These are phyloP conservation scores for Oenanthe oenanthe DNA, from an alignment of 2,113 vertebrate genomes.

Conservation along the genomic window DNA sequence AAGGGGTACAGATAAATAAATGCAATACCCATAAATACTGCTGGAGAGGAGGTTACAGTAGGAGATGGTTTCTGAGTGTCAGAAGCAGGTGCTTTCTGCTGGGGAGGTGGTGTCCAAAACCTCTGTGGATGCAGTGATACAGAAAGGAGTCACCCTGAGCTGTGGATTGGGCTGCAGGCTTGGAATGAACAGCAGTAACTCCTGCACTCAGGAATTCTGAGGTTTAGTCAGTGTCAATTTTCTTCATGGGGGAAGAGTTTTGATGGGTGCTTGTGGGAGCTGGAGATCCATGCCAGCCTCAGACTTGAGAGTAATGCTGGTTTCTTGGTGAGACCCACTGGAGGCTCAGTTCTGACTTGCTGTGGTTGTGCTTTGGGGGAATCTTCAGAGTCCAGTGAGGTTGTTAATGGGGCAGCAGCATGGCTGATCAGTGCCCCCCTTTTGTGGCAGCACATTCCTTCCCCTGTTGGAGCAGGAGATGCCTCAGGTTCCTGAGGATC, in stretches of 20 bases:
- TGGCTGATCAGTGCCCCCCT: background rate
- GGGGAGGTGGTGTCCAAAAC: background rate
- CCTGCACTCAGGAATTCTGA: background rate
- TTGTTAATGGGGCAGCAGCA: background rate
- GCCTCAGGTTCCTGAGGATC: accelerated
- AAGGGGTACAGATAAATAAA: background rate
- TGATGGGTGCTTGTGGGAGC: background rate
- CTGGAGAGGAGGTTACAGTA: background rate
- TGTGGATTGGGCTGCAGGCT: background rate
- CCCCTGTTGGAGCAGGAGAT: accelerated
- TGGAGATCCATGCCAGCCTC: too few relatives aligned
- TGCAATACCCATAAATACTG: background rate
- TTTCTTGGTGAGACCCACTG: background rate
- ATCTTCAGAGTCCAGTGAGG: background rate
- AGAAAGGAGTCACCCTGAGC: background rate
- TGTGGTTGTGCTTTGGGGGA: background rate
- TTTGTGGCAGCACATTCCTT: background rate
- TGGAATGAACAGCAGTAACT: background rate
- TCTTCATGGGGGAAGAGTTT: background rate
- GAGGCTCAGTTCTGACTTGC: background rate
- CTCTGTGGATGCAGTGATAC: background rate
- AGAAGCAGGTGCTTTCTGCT: background rate
- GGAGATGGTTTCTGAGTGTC: background rate
- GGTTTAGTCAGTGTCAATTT: too few relatives aligned
- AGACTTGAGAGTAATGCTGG: background rate